Base-by-base conservation (phyloP, 2,797 vertebrate species). In the Gephyroberyx darwinii region DNA sequence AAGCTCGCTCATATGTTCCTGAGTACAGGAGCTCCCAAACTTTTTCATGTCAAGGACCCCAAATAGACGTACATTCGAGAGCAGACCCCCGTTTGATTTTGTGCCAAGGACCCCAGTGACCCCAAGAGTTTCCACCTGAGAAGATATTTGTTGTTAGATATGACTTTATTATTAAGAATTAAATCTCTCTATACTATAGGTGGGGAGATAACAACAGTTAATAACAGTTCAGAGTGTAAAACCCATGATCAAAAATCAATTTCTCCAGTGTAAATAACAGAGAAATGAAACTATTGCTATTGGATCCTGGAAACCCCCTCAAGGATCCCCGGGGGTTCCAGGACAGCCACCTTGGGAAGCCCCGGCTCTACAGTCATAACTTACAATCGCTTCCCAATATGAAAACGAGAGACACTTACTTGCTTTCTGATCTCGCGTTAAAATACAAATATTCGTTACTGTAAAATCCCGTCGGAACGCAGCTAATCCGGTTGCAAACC, bases 341-440 rank as follows among this genome's bases (percentile, higher is more conserved):
- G 74, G 19, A 78, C 71, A 76, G 66, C 51, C 48, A 71, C 56
- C 82, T 82, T 33, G 30, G 51, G 56, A 69, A 33, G 39, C 48
- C 72, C 47, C 45, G 61, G 35, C 35, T 30, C 37, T 26, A 62
- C 80, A 71, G 39, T 83, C 84, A 88, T 81, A 88, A 87, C 73
- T 86, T 78, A 26, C 72, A 88, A 84, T 86, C 78, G 77, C 71
- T 45, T 82, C 75, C 89, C 85, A 88, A 90, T 85, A 90, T 89
- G 77, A 85, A 89, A 86, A 69, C 68, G 54, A 67, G 37, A n/a
- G 64, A 0, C 60, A 90, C 89, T 90, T 86, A 88, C 89, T 82
- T 76, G 65, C 43, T 69, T 19, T 41, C 19, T 53, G 78, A 52
- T 88, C 88, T 86, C 80, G 86, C 79, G 85, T 69, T 78, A 77